These are phyloP conservation scores for Perizoma affinitatum DNA, from an alignment of 2,888 invertebrate species.

Conservation along the genomic window DNA sequence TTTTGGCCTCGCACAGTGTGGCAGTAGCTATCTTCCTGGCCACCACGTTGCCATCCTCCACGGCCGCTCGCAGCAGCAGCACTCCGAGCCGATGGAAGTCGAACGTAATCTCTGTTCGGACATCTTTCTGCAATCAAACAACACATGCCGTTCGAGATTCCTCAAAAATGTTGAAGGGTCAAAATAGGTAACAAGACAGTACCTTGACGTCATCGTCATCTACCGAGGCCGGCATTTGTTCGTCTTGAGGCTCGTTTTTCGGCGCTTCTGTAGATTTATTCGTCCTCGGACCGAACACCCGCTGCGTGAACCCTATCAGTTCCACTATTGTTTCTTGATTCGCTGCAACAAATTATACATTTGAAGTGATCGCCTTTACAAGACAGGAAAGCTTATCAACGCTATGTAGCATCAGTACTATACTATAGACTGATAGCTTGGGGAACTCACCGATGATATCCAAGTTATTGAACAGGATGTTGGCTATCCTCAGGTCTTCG, in stretches of 20 bases:
- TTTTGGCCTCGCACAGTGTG: slow-evolving; percentile 94
- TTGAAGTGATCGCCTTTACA: background rate
- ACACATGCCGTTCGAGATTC: background rate
- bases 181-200: background rate
- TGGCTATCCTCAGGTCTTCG: slow-evolving; percentile 88
- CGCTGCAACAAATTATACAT: slow-evolving; percentile 79
- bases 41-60: slow-evolving; percentile 87
- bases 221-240: slow-evolving; percentile 39
- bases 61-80: slow-evolving; percentile 91
- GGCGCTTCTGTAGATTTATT: slow-evolving; percentile 38
- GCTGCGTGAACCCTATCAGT: slow-evolving; percentile 93
- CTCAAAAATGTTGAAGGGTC: too few relatives aligned
- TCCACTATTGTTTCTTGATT: slow-evolving; percentile 98
- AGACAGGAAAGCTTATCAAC: background rate
- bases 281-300: slow-evolving; percentile 74
- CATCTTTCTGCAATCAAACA: slow-evolving; percentile 51
- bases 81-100: slow-evolving; percentile 97
- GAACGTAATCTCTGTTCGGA: slow-evolving; percentile 92
- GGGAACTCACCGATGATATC: slow-evolving; percentile 92
- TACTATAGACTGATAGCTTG: too few relatives aligned
- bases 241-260: slow-evolving; percentile 33
- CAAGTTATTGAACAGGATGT: slow-evolving; percentile 96
- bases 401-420: background rate
- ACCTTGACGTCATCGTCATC: slow-evolving; percentile 46
- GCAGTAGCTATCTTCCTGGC: slow-evolving; percentile 97